These are phyloP conservation scores for Pterocles gutturalis DNA, from an alignment of 2,113 vertebrate genomes.

Conservation along the genomic window DNA sequence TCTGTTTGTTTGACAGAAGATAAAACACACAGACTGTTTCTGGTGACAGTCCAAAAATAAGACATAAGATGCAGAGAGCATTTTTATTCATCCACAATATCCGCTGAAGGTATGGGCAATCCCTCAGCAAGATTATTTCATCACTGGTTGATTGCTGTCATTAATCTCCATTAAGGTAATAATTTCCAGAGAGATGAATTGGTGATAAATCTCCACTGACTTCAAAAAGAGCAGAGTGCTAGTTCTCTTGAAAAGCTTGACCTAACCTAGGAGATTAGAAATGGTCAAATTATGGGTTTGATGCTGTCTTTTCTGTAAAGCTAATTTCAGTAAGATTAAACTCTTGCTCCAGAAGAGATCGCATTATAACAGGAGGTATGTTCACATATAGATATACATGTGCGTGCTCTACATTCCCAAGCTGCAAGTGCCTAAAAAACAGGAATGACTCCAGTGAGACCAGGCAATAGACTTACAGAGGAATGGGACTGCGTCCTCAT, in stretches of 20 bases:
- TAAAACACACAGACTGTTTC: background rate
- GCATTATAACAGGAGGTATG: background rate
- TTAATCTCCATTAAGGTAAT: background rate
- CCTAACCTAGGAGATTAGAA: background rate
- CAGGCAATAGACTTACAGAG: background rate
- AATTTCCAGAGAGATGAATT: background rate
- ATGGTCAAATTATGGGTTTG: background rate
- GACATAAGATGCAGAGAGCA: background rate
- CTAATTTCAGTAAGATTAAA: background rate
- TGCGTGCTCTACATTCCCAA: background rate
- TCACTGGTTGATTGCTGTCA: background rate
- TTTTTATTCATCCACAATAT: background rate
- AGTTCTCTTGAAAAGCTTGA: background rate
- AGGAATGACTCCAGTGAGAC: background rate
- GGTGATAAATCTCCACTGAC: background rate
- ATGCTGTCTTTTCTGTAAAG: background rate
- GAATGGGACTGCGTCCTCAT: background rate
- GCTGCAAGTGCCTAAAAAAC: background rate
- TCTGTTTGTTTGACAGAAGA: background rate
- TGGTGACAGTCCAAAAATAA: background rate
- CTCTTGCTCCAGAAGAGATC: background rate
- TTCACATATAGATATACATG: background rate
- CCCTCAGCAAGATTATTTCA: background rate
- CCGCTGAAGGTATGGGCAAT: background rate
- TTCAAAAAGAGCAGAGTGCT: background rate